These are phyloP conservation scores for Corythoichthys haematopterus DNA, from an alignment of 2,113 vertebrate genomes.

Conservation along the genomic window DNA sequence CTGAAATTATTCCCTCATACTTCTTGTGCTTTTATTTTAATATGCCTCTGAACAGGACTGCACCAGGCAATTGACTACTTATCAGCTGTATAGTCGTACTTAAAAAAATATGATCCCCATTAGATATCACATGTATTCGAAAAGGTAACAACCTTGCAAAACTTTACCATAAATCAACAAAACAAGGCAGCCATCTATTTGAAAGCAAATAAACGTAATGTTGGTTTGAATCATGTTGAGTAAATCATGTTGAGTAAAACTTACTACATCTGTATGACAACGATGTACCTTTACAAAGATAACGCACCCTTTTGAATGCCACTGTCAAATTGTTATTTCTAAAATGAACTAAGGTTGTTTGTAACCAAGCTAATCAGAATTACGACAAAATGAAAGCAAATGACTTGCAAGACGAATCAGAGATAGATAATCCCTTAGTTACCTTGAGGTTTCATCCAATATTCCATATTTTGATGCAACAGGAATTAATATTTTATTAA, in stretches of 20 bases:
- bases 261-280: neutral
- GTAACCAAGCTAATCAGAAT: neutral
- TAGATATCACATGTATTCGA: neutral
- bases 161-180: neutral
- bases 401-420: too few species aligned
- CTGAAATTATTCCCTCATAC: neutral
- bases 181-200: neutral
- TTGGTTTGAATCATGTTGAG: neutral
- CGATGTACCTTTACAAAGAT: neutral
- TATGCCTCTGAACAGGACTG: neutral
- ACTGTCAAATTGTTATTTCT: neutral
- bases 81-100: neutral
- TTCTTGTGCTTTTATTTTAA: neutral
- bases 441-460: too few species aligned
- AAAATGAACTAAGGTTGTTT: neutral
- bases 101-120: neutral
- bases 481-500: neutral
- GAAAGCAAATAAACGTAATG: neutral
- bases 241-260: too few species aligned
- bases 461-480: too few species aligned
- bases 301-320: neutral
- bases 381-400: neutral
- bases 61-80: neutral
- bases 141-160: neutral
- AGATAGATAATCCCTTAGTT: too few species aligned